A percentile compares a stretch with the other conserved stretches of the same genome.
Conservation (phyloP, 2,797 vertebrate genomes). For the Peromyscus aztecus region DNA sequence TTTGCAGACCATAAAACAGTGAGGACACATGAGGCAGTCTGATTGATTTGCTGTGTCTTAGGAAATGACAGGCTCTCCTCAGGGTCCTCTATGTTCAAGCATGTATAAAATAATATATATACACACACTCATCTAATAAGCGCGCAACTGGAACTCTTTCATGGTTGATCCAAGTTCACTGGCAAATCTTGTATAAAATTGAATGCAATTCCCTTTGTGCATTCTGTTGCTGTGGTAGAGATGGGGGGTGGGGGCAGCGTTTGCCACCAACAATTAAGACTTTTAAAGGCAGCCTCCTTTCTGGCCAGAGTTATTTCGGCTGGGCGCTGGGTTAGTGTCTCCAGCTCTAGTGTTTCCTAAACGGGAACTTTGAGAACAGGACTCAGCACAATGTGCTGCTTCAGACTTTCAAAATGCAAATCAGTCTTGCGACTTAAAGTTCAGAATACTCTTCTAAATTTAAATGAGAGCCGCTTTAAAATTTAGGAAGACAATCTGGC, state of each 20-base stretch:
- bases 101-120: background rate
- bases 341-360: conserved; percentile 58
- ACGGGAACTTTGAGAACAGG: conserved; percentile 32
- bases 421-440: conserved; percentile 67
- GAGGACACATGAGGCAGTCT: background rate
- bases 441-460: conserved; percentile 73
- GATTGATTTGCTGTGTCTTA: conserved; percentile 5
- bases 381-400: conserved; percentile 14
- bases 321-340: background rate
- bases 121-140: background rate
- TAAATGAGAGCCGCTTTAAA: conserved; percentile 60
- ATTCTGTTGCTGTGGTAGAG: conserved; percentile 36
- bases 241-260: background rate
- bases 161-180: background rate
- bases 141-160: background rate
- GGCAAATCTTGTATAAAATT: conserved; percentile 45
- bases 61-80: conserved; percentile 11
- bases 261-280: conserved; percentile 46
- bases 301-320: background rate
- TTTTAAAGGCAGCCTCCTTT: conserved; percentile 48
- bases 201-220: conserved; percentile 50
- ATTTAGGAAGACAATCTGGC: conserved; percentile 60
- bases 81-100: background rate
- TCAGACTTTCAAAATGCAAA: conserved; percentile 73
- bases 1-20: background rate